Evolutionary conservation across 2,113 vertebrate genomes (phyloP).

Genomic region (Xiphorhynchus elegans): DNA sequence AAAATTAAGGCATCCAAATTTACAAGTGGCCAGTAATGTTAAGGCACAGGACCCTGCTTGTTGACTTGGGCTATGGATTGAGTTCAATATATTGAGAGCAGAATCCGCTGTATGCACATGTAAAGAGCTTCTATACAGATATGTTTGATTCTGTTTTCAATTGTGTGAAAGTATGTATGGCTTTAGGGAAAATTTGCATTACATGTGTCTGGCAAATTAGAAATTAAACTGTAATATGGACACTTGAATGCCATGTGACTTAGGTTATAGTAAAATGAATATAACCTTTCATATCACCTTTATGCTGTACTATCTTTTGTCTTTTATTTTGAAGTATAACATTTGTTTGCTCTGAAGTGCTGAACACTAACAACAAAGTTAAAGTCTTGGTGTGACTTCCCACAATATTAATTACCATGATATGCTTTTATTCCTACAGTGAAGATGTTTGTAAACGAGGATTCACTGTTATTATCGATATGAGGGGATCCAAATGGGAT

Average conservation of each 20-base stretch:
- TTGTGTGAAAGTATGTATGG: background rate
- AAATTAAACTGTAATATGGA: background rate
- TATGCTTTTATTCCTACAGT: conserved; percentile 73
- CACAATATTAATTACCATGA: conserved; percentile 6
- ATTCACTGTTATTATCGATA: conserved; percentile 99
- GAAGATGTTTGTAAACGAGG: conserved; percentile 98
- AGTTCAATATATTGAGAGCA: background rate
- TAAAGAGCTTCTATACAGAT: background rate
- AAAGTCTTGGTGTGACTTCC: background rate
- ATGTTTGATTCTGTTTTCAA: background rate
- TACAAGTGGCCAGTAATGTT: background rate
- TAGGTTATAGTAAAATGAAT: background rate
- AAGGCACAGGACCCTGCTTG: background rate
- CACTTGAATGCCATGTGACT: background rate
- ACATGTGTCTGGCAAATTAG: background rate
- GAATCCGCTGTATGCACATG: background rate
- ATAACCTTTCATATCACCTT: background rate
- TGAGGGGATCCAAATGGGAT: conserved; percentile 99
- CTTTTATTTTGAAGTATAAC: background rate
- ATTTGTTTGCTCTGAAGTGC: background rate
- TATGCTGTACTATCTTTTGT: background rate
- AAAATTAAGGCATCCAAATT: background rate
- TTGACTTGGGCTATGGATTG: background rate
- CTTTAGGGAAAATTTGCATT: background rate
- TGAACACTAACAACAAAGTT: background rate